Evolutionary conservation across 2,797 vertebrate species (phyloP), one percentile per base, ranked within the genome.

Genomic region (Melanogrammus aeglefinus): DNA sequence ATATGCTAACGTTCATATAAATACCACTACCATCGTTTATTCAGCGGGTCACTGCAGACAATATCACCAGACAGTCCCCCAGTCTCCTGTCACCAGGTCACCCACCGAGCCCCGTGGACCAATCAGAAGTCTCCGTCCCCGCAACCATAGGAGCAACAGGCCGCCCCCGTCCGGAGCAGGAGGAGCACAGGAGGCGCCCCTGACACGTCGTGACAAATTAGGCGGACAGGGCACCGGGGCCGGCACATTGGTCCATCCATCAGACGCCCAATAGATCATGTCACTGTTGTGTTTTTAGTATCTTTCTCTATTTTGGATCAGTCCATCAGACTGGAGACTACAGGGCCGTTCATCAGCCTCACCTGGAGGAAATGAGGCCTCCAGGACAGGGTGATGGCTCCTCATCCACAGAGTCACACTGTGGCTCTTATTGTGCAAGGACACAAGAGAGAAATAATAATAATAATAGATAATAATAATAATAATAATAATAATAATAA

Each of bases 221-320:
- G 90, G 88, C 82, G 78, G 91, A 91, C 92, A 92, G 91, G 91
- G 94, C 92, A 93, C 89, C 90, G 89, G 92, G 51, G 91, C 90
- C 90, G 86, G 78, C 88, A 93, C 92, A 94, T 94, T 94, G 93
- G 87, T 90, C 88, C 92, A 94, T 94, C 93, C 89, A 94, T 94
- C 94, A 94, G 77, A 74, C 83, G 85, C 90, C 90, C 93, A 93
- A 93, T 92, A 92, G 92, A 93, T 93, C 91, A 93, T 90, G 91
- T 91, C 91, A 92, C 70, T 33, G 79, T 80, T 83, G 86, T 87
- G 82, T 86, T 85, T 81, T 77, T 80, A 69, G 79, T 81, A 86
- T 83, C 86, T 78, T 87, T 85, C 82, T 86, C 86, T 86, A 14
- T 4, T 47, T 47, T 16, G 44, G 44, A 47, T 47, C 36, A 14